Conservation (phyloP, 1,140 invertebrate genomes). For the Littorina saxatilis region DNA sequence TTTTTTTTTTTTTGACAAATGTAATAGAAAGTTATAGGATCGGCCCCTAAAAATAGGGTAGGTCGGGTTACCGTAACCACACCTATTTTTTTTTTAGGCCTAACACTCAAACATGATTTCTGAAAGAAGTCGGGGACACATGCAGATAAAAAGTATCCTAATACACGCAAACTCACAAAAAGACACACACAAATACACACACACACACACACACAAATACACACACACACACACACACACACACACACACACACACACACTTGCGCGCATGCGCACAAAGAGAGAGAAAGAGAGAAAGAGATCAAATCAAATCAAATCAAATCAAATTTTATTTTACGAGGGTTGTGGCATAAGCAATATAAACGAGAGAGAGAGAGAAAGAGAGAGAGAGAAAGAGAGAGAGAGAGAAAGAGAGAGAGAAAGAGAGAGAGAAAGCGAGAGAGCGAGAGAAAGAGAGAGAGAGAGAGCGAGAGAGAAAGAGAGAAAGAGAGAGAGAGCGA, state of each 20-base stretch:
- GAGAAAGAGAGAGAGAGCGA: conserved; percentile 27
- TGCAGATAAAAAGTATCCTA: no score
- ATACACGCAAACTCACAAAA: no score
- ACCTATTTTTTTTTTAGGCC: no score
- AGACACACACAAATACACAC: background rate
- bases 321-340: no score
- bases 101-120: no score
- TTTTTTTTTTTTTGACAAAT: no score
- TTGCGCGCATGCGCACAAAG: background rate
- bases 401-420: background rate
- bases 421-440: background rate
- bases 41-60: no score
- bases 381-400: conserved; percentile 26
- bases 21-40: no score
- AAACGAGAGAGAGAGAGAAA: background rate
- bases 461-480: conserved; percentile 1
- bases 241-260: background rate
- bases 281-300: background rate
- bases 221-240: background rate
- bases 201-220: background rate
- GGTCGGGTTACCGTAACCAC: no score
- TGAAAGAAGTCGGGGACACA: no score
- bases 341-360: background rate
- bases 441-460: conserved; percentile 19
- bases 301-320: no score